Base-by-base conservation (phyloP, 2,888 invertebrate genomes). In the Desoria tigrina region DNA sequence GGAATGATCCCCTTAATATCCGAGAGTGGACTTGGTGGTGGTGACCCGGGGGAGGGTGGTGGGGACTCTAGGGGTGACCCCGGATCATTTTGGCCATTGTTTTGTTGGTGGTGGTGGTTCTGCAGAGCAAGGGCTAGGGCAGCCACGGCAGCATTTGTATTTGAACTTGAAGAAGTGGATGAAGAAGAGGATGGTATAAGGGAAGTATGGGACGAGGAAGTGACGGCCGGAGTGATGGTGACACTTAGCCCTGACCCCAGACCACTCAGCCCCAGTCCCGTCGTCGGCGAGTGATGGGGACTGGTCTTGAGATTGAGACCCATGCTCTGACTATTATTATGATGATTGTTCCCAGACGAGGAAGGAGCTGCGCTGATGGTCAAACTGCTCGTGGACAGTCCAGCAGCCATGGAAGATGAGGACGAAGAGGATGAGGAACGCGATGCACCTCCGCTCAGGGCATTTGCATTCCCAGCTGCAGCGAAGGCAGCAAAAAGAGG, bases 401-500 rank as follows among this genome's bases (percentile, higher is more conserved):
- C 59, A 21, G 53, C 39, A 51, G 27, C 27, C 9, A 49, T 32
- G 42, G 62, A 16, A 27, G 63, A 61, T 16, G 63, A 58, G 4
- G 65, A 55, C 21, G 68, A 28, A 1, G 61, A 49, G 18, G 60
- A 24, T 1, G 63, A 57, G 50, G 63, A 63, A 57, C 56, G 60
- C 55, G 57, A 18, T 28, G 50, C 32, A 23, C 42, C 45, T 42
- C 14, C 24, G n/a, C 56, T 42, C 7, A 55, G 23, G 4, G 28
- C 54, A 49, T 42, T 45, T 4, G 57, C 57, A 56, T 50, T 61
- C 39, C 66, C 64, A 45, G 69, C 72, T 56, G 68, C 68, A 18
- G 69, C 72, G 63, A 74, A 73, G 0, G 74, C 74, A 56, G 74
- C 76, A 61, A 74, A 74, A 9, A 76, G 63, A 32, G 76, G 76